Evolutionary conservation across 2,113 vertebrate species (phyloP), one percentile per base, ranked within the genome.

Genomic region (Opisthocomus hoazin): DNA sequence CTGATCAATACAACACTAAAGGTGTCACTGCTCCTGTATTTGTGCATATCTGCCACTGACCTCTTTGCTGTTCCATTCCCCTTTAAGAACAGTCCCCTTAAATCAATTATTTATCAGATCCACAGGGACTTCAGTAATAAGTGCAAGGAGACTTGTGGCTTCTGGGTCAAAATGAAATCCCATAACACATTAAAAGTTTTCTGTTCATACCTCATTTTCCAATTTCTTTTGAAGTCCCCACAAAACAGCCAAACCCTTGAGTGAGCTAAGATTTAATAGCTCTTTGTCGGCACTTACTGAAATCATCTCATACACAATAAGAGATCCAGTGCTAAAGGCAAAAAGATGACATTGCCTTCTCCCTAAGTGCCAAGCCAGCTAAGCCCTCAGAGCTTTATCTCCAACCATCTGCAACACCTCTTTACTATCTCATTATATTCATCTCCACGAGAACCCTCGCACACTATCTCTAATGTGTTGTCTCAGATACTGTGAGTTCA

Each of bases 1-100:
- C 73, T 53, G 76, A 94, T 96, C 96, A 96, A 94, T 96, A 90
- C n/a, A 89, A 75, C 79, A 78, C 81, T 94, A 89, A 89, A 94
- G 66, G 56, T 90, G 79, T 70, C 84, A 56, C 48, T 86, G 80
- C 75, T 80, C 48, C 1, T 13, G 41, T 63, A 63, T 93, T 73
- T 93, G 68, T 64, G 61, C 87, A 93, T 78, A 93, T 50, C 34
- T 84, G 78, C 86, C 4, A 3, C 68, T 94, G 82, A 94, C 57
- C 81, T 73, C 65, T 27, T 51, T 88, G 81, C 77, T 81, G 39
- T 51, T 89, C 76, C 61, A 48, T 51, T 95, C 84, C 37, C 73
- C 73, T 95, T 56, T 19, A 87, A 39, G 53, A 93, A 60, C 43
- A 94, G 84, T 48, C 43, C 50, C 71, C 76, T 94, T 84, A 91